Conservation (phyloP, 2,888 invertebrate genomes). For the Lithophane socia region DNA sequence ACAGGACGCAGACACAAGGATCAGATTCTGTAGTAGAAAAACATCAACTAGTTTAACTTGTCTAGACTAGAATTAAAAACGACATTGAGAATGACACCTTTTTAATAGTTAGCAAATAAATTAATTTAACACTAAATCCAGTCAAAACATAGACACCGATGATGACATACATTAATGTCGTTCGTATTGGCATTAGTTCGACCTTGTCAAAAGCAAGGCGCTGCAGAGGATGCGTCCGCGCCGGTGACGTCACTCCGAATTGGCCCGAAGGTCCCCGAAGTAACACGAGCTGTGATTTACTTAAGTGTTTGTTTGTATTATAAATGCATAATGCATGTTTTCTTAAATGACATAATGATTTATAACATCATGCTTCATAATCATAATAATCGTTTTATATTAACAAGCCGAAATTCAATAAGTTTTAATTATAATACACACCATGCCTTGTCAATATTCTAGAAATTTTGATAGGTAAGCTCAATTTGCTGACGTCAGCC, state of each 20-base stretch:
- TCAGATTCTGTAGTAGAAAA: not conserved
- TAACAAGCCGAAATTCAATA: not conserved
- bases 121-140: conserved; percentile 30
- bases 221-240: conserved; percentile 61
- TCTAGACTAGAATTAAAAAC: conserved; percentile 12
- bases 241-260: conserved; percentile 55
- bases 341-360: conserved; percentile 8
- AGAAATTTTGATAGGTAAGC: not conserved
- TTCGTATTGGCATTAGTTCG: conserved; percentile 50
- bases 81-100: not conserved
- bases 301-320: conserved; percentile 15
- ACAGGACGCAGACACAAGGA: not conserved
- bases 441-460: not conserved
- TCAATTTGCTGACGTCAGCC: not conserved
- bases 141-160: conserved; percentile 35
- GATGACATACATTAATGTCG: conserved; percentile 37
- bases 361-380: not conserved
- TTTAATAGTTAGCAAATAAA: conserved; percentile 24
- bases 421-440: not conserved
- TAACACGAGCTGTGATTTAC: conserved; percentile 38
- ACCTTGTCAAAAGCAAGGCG: conserved; percentile 50
- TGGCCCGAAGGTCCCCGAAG: conserved; percentile 37
- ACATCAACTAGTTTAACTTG: not conserved
- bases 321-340: conserved; percentile 6
- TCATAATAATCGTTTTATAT: not conserved